A percentile compares a stretch with the other conserved stretches of the same genome.
Conservation (phyloP, 2,113 vertebrate genomes). For the Passerina amoena region DNA sequence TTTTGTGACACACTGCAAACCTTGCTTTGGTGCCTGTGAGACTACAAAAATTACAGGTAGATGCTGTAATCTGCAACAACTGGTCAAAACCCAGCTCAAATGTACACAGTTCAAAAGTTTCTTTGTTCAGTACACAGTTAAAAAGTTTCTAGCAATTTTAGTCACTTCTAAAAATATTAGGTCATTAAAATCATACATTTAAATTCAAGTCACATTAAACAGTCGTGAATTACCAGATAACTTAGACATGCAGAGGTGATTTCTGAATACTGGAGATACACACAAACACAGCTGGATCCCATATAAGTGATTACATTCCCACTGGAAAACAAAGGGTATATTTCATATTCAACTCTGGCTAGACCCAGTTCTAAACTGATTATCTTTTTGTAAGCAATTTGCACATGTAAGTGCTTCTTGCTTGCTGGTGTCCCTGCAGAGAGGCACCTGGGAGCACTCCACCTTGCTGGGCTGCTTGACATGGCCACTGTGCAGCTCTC, state of each 20-base stretch:
- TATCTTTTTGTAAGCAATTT: not conserved
- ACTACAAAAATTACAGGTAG: not conserved
- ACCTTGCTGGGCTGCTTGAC: not conserved
- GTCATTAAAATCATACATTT: not conserved
- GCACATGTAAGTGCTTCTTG: rapidly evolving
- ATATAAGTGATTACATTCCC: not conserved
- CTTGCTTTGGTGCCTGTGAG: not conserved
- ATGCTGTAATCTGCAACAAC: not conserved
- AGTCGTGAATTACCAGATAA: not conserved
- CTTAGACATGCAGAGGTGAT: not conserved
- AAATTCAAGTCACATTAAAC: not conserved
- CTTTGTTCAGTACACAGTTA: not conserved
- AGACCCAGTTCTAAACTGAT: not conserved
- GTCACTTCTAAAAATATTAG: not conserved
- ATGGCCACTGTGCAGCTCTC: not conserved
- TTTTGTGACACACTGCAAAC: not conserved
- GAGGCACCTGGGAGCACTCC: not conserved
- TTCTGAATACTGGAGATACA: not conserved
- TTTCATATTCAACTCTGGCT: not conserved
- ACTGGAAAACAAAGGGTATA: not conserved
- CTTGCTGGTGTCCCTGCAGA: not conserved
- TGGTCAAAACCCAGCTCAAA: not conserved
- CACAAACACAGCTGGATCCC: not conserved
- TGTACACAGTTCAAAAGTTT: not conserved
- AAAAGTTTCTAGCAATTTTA: not conserved